phyloP scores from a whole-genome alignment of 2,888 invertebrate genomes.

The Agrypnus murinus region DNA sequence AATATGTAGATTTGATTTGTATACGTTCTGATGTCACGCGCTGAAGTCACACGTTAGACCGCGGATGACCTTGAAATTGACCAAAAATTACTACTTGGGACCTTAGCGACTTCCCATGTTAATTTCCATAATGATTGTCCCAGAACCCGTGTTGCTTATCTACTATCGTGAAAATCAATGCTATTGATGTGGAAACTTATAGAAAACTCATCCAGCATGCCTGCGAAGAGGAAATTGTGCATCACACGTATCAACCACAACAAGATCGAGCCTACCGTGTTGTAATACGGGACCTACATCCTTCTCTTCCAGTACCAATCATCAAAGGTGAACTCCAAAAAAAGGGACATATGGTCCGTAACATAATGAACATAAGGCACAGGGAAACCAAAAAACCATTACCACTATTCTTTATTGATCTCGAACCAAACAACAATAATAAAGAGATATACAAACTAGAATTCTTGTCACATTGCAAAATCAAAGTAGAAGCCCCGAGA shows the following conservation, averaged over 20 bases:
- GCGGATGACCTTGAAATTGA: no score
- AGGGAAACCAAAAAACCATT: slow-evolving; percentile 2
- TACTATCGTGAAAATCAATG: no score
- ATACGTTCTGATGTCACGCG: no score
- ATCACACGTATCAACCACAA: slow-evolving; percentile 20
- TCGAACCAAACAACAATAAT: not conserved
- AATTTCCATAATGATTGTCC: no score
- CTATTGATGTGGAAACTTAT: no score
- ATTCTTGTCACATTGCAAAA: not conserved
- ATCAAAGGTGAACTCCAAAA: slow-evolving; percentile 5
- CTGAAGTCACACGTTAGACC: no score
- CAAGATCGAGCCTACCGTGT: slow-evolving; percentile 27
- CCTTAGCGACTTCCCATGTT: no score
- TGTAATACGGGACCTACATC: slow-evolving; percentile 12
- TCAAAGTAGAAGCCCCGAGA: slow-evolving; percentile 5
- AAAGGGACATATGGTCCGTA: not conserved
- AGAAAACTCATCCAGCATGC: no score
- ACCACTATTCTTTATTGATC: slow-evolving; percentile 4
- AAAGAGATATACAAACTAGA: slow-evolving; percentile 4
- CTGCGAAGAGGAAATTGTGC: slow-evolving; percentile 10
- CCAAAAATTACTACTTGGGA: no score
- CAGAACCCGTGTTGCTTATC: no score
- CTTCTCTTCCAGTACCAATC: not conserved
- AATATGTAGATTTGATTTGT: no score
- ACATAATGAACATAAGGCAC: slow-evolving; percentile 23